Evolutionary conservation across 2,113 vertebrate genomes (phyloP).

Genomic region (Heterocephalus glaber): DNA sequence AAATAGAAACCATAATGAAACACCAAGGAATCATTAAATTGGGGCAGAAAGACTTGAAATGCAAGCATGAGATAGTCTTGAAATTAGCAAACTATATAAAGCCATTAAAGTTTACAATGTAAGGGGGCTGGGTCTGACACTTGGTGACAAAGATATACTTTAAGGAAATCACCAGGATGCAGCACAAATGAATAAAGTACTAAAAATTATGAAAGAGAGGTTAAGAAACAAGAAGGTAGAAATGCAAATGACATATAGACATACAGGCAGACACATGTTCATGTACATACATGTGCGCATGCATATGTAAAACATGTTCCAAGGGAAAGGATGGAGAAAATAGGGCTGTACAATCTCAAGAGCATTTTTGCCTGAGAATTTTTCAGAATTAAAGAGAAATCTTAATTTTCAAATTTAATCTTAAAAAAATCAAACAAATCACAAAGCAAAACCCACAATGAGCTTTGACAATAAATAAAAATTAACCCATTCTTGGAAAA

Average conservation of each 20-base stretch:
- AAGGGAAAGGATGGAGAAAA: neutral
- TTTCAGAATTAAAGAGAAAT: conserved; percentile 35
- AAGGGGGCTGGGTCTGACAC: neutral
- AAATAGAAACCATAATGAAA: neutral
- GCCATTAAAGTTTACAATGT: neutral
- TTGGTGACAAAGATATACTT: neutral
- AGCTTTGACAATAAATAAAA: neutral
- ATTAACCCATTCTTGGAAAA: neutral
- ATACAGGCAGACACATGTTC: neutral
- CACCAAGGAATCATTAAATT: conserved; percentile 19
- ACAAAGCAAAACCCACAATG: neutral
- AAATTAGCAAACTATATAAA: conserved; percentile 35
- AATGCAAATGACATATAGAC: neutral
- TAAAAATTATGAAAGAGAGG: neutral
- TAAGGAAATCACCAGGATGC: neutral
- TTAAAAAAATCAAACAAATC: neutral
- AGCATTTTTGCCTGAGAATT: neutral
- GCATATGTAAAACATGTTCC: neutral
- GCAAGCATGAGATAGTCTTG: neutral
- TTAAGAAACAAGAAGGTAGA: neutral
- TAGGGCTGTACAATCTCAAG: neutral
- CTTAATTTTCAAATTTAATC: neutral
- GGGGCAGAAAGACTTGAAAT: neutral
- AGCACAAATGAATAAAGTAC: neutral
- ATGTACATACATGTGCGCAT: neutral